phyloP scores from a whole-genome alignment of 2,113 vertebrate genomes.

The Hippoglossus stenolepis region DNA sequence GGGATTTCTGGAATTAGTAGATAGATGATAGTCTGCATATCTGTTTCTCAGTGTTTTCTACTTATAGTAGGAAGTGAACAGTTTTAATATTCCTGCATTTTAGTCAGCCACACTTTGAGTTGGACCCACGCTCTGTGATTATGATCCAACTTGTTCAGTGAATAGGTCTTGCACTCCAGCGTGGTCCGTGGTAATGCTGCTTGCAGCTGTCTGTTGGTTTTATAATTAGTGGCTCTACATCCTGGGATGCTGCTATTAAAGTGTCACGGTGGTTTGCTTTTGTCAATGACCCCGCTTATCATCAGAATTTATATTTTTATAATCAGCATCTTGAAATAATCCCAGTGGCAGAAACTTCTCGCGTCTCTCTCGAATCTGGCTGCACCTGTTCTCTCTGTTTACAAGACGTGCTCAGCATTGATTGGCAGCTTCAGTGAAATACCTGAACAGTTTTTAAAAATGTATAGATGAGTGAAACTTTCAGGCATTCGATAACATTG shows the following conservation, averaged over 20 bases:
- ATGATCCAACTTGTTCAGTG: no score
- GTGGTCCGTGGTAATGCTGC: not conserved
- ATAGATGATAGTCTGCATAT: no score
- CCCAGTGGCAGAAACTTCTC: not conserved
- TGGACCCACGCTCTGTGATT: slow-evolving; percentile 13
- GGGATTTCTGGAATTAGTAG: no score
- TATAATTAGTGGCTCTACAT: slow-evolving; percentile 1
- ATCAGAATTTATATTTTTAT: not conserved
- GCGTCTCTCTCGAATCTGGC: not conserved
- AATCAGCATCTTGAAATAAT: not conserved
- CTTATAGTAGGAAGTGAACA: not conserved
- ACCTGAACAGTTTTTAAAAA: slow-evolving; percentile 11
- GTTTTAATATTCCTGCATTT: not conserved
- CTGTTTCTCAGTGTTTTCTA: not conserved
- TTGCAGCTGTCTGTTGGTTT: slow-evolving; percentile 1
- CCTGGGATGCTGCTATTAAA: not conserved
- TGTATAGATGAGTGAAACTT: not conserved
- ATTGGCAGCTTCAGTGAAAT: not conserved
- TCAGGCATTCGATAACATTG: slow-evolving; percentile 4
- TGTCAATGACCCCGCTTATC: not conserved
- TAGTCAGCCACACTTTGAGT: not conserved
- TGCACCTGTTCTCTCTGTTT: not conserved
- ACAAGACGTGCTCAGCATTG: not conserved
- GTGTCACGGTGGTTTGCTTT: not conserved
- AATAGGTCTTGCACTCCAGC: not conserved